These are phyloP conservation scores for Vicugna pacos DNA, from an alignment of 2,113 vertebrate genomes.

Conservation along the genomic window DNA sequence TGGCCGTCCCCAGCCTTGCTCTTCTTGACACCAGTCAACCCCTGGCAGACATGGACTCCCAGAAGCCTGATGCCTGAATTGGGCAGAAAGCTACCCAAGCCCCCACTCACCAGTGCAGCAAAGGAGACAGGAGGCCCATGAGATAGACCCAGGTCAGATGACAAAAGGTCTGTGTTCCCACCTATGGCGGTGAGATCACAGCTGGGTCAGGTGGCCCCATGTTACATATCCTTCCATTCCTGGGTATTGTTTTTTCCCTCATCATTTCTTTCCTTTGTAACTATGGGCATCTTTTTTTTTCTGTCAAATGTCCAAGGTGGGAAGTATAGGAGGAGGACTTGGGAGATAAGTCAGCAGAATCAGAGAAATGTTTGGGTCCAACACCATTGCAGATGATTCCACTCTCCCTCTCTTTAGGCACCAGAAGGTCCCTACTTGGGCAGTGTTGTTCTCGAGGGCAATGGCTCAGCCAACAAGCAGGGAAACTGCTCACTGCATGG, in stretches of 20 bases:
- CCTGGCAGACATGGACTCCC: not conserved
- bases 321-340: not conserved
- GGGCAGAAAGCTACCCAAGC: not conserved
- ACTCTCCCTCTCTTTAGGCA: not conserved
- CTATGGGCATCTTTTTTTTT: not conserved
- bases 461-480: accelerated
- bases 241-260: too few relatives aligned
- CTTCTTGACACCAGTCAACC: not conserved
- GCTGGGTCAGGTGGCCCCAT: not conserved
- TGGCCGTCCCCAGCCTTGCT: not conserved
- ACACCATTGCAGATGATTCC: not conserved
- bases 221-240: not conserved
- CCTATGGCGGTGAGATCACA: not conserved
- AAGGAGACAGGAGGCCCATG: not conserved
- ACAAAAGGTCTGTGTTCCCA: not conserved
- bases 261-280: not conserved
- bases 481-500: accelerated
- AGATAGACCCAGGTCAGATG: not conserved
- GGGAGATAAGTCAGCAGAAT: not conserved
- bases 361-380: too few relatives aligned
- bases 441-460: accelerated
- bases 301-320: not conserved
- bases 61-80: not conserved
- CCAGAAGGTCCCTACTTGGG: accelerated
- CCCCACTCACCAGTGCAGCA: not conserved